Percentiles rank a stretch among this genome's conserved stretches.
These are phyloP conservation scores for Alosa sapidissima DNA, from an alignment of 2,797 vertebrate species.

Conservation along the genomic window DNA sequence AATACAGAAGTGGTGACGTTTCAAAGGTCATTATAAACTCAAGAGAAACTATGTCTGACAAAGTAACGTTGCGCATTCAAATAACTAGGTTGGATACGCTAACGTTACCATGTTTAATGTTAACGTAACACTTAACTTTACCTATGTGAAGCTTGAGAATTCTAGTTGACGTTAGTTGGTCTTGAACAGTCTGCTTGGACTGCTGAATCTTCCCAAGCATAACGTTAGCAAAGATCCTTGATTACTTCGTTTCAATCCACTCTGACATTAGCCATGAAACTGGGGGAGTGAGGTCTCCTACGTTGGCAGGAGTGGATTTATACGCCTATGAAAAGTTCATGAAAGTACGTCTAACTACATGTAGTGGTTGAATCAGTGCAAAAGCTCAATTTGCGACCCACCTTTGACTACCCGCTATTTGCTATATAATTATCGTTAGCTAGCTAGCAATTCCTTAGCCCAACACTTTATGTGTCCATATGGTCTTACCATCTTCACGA, in stretches of 20 bases:
- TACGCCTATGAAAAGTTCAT: background rate
- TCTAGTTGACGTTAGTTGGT: background rate
- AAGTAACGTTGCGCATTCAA: background rate
- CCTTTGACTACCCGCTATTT: background rate
- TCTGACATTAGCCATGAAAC: background rate
- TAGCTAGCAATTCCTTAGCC: background rate
- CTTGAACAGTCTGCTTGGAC: background rate
- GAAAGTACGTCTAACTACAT: background rate
- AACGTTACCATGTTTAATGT: background rate
- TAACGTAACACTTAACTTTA: background rate
- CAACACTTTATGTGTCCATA: slow-evolving; percentile 8
- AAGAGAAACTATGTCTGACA: background rate
- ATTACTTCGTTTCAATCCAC: too few relatives aligned
- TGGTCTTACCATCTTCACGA: slow-evolving; percentile 88
- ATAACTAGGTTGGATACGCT: background rate
- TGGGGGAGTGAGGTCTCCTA: background rate
- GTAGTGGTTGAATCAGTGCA: background rate
- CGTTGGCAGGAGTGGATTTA: background rate
- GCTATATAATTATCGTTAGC: background rate
- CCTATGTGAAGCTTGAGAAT: background rate
- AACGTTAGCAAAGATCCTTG: background rate
- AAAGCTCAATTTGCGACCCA: background rate
- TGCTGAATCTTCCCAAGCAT: background rate
- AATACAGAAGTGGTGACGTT: background rate
- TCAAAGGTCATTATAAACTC: background rate